These are phyloP conservation scores for Apotomis capreana DNA, from an alignment of 2,888 invertebrate species.

Conservation along the genomic window DNA sequence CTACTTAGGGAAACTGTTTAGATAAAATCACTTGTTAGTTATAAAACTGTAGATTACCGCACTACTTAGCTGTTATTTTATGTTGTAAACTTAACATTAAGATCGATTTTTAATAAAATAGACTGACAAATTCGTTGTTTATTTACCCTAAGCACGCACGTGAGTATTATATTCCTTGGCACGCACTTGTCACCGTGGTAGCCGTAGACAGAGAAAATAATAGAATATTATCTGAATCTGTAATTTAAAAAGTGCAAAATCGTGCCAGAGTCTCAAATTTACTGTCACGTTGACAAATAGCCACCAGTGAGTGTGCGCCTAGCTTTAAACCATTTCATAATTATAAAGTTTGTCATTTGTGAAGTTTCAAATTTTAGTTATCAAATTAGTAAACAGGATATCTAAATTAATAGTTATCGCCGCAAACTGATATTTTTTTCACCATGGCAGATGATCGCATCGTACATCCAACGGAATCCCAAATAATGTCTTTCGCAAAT, in stretches of 20 bases:
- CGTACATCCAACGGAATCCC: conserved; percentile 46
- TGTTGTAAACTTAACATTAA: conserved; percentile 34
- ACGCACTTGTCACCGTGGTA: too few relatives aligned
- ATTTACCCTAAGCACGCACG: conserved; percentile 1
- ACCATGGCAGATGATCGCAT: conserved; percentile 55
- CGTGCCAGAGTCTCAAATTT: too few relatives aligned
- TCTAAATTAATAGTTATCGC: too few relatives aligned
- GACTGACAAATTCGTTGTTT: conserved; percentile 43
- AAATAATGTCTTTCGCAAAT: conserved; percentile 66
- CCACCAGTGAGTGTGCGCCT: too few relatives aligned
- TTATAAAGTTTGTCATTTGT: not conserved
- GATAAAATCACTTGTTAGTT: conserved; percentile 12
- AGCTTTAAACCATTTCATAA: too few relatives aligned
- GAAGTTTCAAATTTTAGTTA: not conserved
- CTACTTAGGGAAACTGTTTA: not conserved
- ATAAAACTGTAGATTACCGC: conserved; percentile 1
- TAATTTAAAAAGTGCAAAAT: too few relatives aligned
- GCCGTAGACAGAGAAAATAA: too few relatives aligned
- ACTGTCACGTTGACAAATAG: too few relatives aligned
- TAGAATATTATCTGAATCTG: too few relatives aligned
- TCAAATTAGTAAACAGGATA: too few relatives aligned
- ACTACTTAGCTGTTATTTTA: conserved; percentile 19
- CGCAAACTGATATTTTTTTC: not conserved
- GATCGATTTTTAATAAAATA: conserved; percentile 39
- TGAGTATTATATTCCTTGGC: too few relatives aligned